phyloP scores from a whole-genome alignment of 2,888 invertebrate genomes.

The Agapostemon virescens region DNA sequence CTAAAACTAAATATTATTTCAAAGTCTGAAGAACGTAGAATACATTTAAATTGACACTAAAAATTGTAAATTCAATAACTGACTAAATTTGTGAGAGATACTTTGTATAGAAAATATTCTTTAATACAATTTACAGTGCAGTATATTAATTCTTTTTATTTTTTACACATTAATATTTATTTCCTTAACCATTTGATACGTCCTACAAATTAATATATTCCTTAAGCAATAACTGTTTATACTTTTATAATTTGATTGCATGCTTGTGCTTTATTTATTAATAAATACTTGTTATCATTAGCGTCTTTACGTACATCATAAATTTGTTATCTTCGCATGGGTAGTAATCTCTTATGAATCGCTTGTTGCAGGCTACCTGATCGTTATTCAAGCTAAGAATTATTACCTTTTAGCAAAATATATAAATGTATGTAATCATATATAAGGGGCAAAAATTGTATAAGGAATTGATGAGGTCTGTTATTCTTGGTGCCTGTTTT shows the following conservation, averaged over 20 bases:
- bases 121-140: slow-evolving; percentile 19
- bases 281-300: slow-evolving; percentile 40
- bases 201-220: slow-evolving; percentile 9
- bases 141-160: slow-evolving; percentile 23
- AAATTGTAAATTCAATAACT: slow-evolving; percentile 5
- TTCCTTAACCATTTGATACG: not conserved
- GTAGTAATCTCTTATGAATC: slow-evolving; percentile 72
- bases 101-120: slow-evolving; percentile 7
- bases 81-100: slow-evolving; percentile 14
- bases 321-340: slow-evolving; percentile 67
- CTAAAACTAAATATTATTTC: slow-evolving; percentile 2
- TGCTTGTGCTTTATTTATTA: slow-evolving; percentile 57
- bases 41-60: slow-evolving; percentile 6
- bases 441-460: slow-evolving; percentile 71
- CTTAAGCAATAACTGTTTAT: slow-evolving; percentile 2
- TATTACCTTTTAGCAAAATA: slow-evolving; percentile 63
- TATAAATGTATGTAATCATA: slow-evolving; percentile 56
- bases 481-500: slow-evolving; percentile 60
- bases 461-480: slow-evolving; percentile 57
- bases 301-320: slow-evolving; percentile 32
- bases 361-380: slow-evolving; percentile 72
- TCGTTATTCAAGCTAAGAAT: slow-evolving; percentile 71
- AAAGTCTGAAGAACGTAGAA: not conserved
- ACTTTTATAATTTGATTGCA: slow-evolving; percentile 47
- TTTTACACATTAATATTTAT: not conserved